phyloP scores from a whole-genome alignment of 1,140 invertebrate genomes.

The Heliconius congener region DNA sequence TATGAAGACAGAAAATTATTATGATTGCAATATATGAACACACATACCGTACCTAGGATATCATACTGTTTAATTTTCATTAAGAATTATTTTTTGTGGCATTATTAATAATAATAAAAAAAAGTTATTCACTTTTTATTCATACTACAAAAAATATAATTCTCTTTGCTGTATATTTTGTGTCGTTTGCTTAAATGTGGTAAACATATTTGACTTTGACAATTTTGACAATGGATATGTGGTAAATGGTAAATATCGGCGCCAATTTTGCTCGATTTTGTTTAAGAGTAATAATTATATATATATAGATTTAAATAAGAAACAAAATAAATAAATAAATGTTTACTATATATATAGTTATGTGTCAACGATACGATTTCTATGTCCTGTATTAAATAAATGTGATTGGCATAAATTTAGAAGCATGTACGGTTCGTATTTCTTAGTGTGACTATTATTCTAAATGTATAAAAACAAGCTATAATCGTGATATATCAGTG shows the following conservation, averaged over 20 bases:
- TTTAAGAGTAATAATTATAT: not conserved
- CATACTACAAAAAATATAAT: not conserved
- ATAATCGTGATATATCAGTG: not conserved
- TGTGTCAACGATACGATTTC: not conserved
- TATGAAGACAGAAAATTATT: too few species aligned
- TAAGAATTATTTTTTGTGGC: too few species aligned
- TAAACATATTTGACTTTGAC: slow-evolving; percentile 12
- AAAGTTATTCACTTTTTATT: too few species aligned
- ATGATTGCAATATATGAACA: too few species aligned
- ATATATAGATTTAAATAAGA: not conserved
- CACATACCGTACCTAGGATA: too few species aligned
- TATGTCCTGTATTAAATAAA: not conserved
- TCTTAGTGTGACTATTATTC: not conserved
- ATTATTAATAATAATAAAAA: too few species aligned
- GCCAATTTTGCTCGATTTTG: slow-evolving; percentile 30
- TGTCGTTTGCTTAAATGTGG: not conserved
- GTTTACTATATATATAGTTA: not conserved
- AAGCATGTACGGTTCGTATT: slow-evolving; percentile 49
- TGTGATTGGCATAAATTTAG: not conserved
- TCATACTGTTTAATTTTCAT: too few species aligned
- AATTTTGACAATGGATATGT: slow-evolving; percentile 14
- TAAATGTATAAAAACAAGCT: not conserved
- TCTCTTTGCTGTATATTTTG: not conserved
- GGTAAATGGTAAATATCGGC: slow-evolving; percentile 12
- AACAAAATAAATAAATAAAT: not conserved